Percentiles rank a stretch among this genome's conserved stretches.
Evolutionary conservation across 2,113 vertebrate species (phyloP).

Genomic region (Chrysemys picta): DNA sequence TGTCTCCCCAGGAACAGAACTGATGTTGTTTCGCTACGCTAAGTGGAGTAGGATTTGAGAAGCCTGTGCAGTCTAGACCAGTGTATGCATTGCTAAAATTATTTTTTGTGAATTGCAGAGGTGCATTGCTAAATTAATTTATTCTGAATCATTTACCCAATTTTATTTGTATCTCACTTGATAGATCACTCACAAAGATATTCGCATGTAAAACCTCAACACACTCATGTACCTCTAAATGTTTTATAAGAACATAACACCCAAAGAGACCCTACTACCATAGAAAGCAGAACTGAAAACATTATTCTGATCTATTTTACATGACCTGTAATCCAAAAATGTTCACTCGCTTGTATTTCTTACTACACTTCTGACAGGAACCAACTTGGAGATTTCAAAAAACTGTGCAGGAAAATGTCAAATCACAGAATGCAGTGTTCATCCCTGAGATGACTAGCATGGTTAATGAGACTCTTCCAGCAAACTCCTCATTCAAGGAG

Average conservation of each 20-base stretch:
- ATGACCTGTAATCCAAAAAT: neutral
- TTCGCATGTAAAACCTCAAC: neutral
- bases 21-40: neutral
- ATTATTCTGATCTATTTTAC: neutral
- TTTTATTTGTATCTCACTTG: neutral
- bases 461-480: neutral
- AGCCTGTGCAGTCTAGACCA: neutral
- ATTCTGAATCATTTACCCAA: neutral
- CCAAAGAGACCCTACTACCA: neutral
- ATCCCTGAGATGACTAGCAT: neutral
- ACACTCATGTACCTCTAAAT: rapidly evolving
- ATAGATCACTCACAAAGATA: neutral
- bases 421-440: rapidly evolving
- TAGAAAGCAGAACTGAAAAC: neutral
- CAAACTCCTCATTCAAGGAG: neutral
- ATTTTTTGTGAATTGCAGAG: neutral
- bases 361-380: neutral
- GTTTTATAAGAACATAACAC: neutral
- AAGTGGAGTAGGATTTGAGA: neutral
- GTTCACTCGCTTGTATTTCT: neutral
- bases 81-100: neutral
- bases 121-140: neutral
- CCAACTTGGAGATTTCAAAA: neutral
- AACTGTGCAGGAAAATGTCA: neutral
- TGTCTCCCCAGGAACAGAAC: rapidly evolving